These are phyloP conservation scores for Drosophila mimica DNA, from an alignment of 2,888 invertebrate genomes.

Conservation along the genomic window DNA sequence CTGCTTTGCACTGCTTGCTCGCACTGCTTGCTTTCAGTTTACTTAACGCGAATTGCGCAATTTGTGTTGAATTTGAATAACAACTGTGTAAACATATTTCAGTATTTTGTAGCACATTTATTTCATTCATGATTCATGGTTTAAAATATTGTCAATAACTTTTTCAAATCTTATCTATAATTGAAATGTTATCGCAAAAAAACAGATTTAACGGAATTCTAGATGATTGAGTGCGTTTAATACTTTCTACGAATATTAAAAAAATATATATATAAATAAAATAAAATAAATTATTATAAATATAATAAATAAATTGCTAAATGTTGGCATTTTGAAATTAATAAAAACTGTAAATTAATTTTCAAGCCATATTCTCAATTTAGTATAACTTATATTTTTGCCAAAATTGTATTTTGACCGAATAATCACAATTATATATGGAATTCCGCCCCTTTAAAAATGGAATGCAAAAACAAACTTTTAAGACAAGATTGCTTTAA, in stretches of 20 bases:
- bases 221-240: not conserved
- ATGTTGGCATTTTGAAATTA: no score
- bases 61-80: not conserved
- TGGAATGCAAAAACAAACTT: not conserved
- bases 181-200: no score
- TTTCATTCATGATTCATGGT: not conserved
- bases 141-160: not conserved
- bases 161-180: not conserved
- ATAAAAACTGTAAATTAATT: no score
- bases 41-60: not conserved
- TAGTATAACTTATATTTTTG: no score
- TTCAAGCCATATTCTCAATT: not conserved
- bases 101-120: not conserved
- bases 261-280: not conserved
- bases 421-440: not conserved
- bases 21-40: slow-evolving; percentile 26
- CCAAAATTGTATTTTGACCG: not conserved
- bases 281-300: not conserved
- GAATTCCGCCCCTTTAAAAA: slow-evolving; percentile 8
- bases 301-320: not conserved
- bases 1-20: slow-evolving; percentile 23
- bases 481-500: slow-evolving; percentile 13
- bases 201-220: not conserved
- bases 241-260: not conserved
- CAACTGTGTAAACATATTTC: slow-evolving; percentile 17